Conservation (phyloP, 1,140 invertebrate species). For the Lineus longissimus region DNA sequence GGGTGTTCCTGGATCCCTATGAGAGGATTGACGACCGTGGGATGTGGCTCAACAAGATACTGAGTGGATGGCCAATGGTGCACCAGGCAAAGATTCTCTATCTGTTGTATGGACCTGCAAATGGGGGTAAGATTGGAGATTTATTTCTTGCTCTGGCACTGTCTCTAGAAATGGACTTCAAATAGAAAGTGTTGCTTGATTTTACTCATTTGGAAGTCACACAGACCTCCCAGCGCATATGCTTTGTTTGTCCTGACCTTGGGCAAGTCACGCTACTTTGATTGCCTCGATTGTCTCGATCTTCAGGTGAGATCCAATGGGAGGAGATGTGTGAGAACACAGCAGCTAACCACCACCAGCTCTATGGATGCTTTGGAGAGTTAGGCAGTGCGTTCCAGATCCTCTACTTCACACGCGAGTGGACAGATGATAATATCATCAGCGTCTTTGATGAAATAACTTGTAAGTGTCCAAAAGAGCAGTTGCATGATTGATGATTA, state of each 20-base stretch:
- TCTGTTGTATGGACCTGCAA: slow-evolving; percentile 44
- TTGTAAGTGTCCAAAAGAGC: slow-evolving; percentile 36
- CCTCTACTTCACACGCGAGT: slow-evolving; percentile 39
- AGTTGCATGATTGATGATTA: not conserved
- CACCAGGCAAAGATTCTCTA: slow-evolving; percentile 48
- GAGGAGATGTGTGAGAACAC: slow-evolving; percentile 49
- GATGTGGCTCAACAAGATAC: slow-evolving; percentile 48
- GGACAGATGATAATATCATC: slow-evolving; percentile 50
- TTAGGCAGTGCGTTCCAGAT: slow-evolving; percentile 41
- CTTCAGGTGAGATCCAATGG: slow-evolving; percentile 46
- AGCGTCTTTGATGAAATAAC: slow-evolving; percentile 52
- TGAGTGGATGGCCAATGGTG: slow-evolving; percentile 50
- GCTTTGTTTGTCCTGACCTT: no score
- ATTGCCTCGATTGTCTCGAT: no score
- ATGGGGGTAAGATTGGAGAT: slow-evolving; percentile 34
- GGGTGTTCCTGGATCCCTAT: slow-evolving; percentile 45
- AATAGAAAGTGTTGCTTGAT: not conserved
- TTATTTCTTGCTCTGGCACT: no score
- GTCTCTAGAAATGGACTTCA: not conserved
- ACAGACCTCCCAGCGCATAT: no score
- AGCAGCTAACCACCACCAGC: slow-evolving; percentile 33
- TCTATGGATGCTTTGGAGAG: slow-evolving; percentile 38
- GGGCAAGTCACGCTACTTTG: no score
- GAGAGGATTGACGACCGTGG: slow-evolving; percentile 39
- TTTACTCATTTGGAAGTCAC: no score